Base-by-base conservation (phyloP, 2,888 invertebrate species). In the Drosophila eohydei region DNA sequence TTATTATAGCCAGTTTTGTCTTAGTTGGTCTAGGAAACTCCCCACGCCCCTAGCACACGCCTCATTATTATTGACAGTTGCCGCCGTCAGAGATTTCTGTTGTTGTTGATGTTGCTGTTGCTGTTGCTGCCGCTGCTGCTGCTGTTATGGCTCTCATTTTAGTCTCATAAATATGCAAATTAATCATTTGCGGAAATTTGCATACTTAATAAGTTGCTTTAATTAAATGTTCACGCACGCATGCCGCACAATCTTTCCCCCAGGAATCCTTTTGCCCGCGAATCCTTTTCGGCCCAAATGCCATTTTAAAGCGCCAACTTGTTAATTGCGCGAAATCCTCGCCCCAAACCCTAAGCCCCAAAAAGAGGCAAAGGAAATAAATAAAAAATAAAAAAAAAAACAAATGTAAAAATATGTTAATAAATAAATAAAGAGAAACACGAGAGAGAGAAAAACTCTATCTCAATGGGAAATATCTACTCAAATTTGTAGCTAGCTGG, bases 91-190 rank as follows among this genome's bases (percentile, higher is more conserved):
- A 62, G 56, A 67, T 63, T 74, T 30, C 54, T 64, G 51, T 64
- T 75, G 46, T 58, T 78, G 55, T 36, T 65, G 54, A 3, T 48
- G 28, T n/a, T n/a, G 30, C 2, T 16, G 83, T 71, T 77, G 88
- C 69, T 65, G 78, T 43, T 52, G 73, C 43, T 69, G 48, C 2
- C n/a, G 48, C 11, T 32, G 48, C 30, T 48, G 48, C 55, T 80
- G 63, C 95, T 94, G 80, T 94, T 80, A 95, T 94, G 57, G 94
- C 93, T 54, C 87, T 88, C 83, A 88, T 84, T 86, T 87, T 87
- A 16, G 92, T 93, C 96, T 96, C 91, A 54, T 93, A 92, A 78
- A 68, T 81, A 90, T 81, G 84, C 77, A 89, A 88, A 90, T 86
- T 89, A 87, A 90, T 83, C 88, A 87, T 88, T 90, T 88, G 89